Conservation (phyloP, 2,797 vertebrate species). For the Hemitrygon akajei region DNA sequence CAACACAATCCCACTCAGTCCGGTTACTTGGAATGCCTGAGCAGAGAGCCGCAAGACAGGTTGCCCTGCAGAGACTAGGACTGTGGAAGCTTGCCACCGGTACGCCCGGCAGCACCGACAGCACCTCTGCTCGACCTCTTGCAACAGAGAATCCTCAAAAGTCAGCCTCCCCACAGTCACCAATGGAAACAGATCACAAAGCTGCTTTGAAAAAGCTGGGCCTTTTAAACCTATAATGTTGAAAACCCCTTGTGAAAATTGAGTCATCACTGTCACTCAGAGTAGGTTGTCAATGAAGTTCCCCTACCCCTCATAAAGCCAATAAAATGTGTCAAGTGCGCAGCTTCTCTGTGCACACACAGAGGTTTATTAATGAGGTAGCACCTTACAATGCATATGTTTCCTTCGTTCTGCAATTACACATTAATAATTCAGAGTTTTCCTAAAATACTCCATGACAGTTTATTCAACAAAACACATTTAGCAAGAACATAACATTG, state of each 20-base stretch:
- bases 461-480: neutral
- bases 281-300: neutral
- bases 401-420: neutral
- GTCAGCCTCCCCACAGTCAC: neutral
- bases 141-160: neutral
- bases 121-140: neutral
- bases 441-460: conserved; percentile 1
- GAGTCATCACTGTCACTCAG: neutral
- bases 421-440: conserved; percentile 27
- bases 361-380: neutral
- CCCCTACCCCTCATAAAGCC: neutral
- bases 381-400: neutral
- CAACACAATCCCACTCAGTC: conserved; percentile 17
- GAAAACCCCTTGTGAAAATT: neutral
- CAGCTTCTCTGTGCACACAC: neutral
- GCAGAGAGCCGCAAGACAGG: conserved; percentile 40
- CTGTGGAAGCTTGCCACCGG: conserved; percentile 39
- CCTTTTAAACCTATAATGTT: conserved; percentile 33
- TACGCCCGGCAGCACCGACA: neutral
- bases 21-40: neutral
- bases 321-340: conserved; percentile 23
- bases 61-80: conserved; percentile 45
- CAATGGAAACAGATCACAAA: conserved; percentile 28
- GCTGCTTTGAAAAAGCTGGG: conserved; percentile 39
- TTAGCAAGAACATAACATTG: neutral